Evolutionary conservation across 2,797 vertebrate species (phyloP).

Genomic region (Cyprinodon diabolis): DNA sequence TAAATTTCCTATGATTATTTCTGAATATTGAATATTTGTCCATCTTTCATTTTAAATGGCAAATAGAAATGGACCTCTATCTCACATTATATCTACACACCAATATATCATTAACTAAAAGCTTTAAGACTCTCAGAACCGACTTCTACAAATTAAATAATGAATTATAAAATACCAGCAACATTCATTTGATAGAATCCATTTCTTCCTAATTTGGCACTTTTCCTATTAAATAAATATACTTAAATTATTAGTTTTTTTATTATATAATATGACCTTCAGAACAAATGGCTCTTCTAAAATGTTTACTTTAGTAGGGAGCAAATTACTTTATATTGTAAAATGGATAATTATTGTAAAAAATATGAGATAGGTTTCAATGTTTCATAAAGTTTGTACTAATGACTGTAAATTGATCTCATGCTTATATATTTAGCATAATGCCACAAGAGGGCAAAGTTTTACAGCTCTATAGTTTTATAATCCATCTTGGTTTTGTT

Average conservation of each 20-base stretch:
- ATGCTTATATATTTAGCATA: background rate
- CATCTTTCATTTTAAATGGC: background rate
- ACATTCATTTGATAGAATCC: background rate
- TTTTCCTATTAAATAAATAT: too few relatives aligned
- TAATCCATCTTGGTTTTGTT: background rate
- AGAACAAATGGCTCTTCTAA: background rate
- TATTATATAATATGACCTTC: background rate
- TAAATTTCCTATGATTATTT: background rate
- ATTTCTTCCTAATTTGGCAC: background rate
- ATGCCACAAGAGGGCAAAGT: constrained; percentile 59
- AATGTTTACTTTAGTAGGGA: background rate
- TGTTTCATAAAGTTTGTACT: too few relatives aligned
- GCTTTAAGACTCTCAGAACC: too few relatives aligned
- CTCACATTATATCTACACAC: background rate
- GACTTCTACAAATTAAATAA: background rate
- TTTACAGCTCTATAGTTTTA: constrained; percentile 20
- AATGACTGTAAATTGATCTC: background rate
- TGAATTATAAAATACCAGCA: background rate
- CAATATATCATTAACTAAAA: background rate
- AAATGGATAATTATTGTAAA: too few relatives aligned
- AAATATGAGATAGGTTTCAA: too few relatives aligned
- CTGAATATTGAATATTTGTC: background rate
- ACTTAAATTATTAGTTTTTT: too few relatives aligned
- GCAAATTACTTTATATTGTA: background rate
- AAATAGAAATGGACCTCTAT: background rate